Conservation (phyloP, 2,888 invertebrate species). For the Oasisia sp. region DNA sequence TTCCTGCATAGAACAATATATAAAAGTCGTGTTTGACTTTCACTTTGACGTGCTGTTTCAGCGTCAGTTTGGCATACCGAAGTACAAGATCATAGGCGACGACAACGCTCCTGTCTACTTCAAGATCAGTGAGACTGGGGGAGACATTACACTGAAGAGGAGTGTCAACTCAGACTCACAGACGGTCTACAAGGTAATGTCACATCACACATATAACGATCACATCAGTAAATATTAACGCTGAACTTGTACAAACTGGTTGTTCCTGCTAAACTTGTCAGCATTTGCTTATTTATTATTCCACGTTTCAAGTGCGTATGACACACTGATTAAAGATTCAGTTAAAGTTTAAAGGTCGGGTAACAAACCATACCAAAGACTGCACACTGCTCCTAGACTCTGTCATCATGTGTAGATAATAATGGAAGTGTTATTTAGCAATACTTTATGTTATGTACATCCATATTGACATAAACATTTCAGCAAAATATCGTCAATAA, state of each 20-base stretch:
- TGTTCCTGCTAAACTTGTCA: neutral
- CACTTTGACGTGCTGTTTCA: conserved; percentile 37
- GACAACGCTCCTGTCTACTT: conserved; percentile 53
- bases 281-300: conserved; percentile 18
- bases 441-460: neutral
- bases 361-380: too few relatives aligned
- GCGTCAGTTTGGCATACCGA: conserved; percentile 53
- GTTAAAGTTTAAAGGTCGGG: too few relatives aligned
- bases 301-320: neutral
- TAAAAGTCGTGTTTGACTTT: neutral
- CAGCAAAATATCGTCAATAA: too few relatives aligned
- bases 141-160: conserved; percentile 29
- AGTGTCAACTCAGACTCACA: conserved; percentile 31
- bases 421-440: neutral
- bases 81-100: conserved; percentile 54
- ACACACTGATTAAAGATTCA: neutral
- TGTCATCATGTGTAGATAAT: neutral
- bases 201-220: neutral
- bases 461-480: neutral
- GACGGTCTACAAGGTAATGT: conserved; percentile 34
- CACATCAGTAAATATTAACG: neutral
- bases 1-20: too few relatives aligned
- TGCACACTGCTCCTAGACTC: neutral
- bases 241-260: neutral
- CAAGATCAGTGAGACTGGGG: conserved; percentile 34